Percentiles rank a stretch among this genome's conserved stretches.
Evolutionary conservation across 2,113 vertebrate genomes (phyloP).

Genomic region (Scopus umbretta): DNA sequence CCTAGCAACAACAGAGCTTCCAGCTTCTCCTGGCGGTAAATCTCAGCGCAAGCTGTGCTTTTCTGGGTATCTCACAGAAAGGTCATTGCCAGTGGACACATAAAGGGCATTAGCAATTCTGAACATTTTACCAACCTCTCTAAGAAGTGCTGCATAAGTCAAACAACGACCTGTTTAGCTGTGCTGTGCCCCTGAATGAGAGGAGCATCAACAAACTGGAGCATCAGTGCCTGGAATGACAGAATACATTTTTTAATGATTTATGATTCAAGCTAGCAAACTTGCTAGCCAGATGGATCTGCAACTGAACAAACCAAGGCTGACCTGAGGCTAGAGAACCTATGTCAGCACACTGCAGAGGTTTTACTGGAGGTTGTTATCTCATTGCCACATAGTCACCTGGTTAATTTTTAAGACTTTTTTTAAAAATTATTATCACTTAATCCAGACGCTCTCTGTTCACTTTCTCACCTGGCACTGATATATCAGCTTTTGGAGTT

Average conservation of each 20-base stretch:
- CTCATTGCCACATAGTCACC: background rate
- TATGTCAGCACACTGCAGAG: background rate
- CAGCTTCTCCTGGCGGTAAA: background rate
- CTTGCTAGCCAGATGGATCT: slow-evolving; percentile 29
- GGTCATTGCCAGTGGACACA: background rate
- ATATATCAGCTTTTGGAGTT: background rate
- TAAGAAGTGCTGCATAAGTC: slow-evolving; percentile 44
- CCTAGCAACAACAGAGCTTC: background rate
- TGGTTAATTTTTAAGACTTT: background rate
- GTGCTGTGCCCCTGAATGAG: background rate
- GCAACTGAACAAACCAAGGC: background rate
- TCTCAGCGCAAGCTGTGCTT: background rate
- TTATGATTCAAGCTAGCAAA: background rate
- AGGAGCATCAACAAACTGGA: background rate
- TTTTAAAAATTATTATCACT: background rate
- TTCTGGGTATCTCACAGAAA: background rate
- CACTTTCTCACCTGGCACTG: background rate
- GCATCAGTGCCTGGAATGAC: slow-evolving; percentile 26
- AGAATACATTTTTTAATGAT: slow-evolving; percentile 32
- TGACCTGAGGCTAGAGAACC: slow-evolving; percentile 5
- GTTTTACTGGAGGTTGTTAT: background rate
- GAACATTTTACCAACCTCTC: slow-evolving; percentile 1
- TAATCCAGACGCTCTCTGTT: background rate
- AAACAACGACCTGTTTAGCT: slow-evolving; percentile 23
- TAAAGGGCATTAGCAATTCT: slow-evolving; percentile 12